A percentile compares a stretch with the other conserved stretches of the same genome.
These are phyloP conservation scores for Yasuhikotakia modesta DNA, from an alignment of 2,797 vertebrate genomes.

Conservation along the genomic window DNA sequence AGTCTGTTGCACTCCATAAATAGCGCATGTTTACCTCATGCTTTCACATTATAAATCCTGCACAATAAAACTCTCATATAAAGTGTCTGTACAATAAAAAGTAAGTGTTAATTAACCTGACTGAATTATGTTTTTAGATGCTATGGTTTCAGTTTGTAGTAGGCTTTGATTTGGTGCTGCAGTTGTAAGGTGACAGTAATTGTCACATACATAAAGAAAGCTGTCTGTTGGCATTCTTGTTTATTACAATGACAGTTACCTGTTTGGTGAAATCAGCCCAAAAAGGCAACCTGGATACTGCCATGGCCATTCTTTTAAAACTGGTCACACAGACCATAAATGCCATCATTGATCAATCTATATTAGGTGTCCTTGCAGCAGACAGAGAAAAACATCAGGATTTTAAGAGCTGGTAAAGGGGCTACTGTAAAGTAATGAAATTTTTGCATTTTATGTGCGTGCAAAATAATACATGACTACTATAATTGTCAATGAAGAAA, in stretches of 20 bases:
- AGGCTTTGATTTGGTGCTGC: neutral
- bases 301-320: no score
- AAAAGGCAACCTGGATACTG: neutral
- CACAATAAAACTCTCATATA: neutral
- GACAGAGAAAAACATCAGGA: neutral
- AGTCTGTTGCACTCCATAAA: slow-evolving; percentile 10
- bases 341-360: neutral
- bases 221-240: neutral
- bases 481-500: neutral
- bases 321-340: neutral
- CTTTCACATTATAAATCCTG: neutral
- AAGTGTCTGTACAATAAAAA: neutral
- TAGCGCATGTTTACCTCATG: neutral
- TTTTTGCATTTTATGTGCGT: neutral
- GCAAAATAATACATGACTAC: no score
- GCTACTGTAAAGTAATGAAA: no score
- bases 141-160: neutral
- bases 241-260: neutral
- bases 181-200: neutral
- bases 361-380: neutral
- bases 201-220: neutral
- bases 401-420: neutral
- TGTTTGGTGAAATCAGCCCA: neutral
- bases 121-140: neutral
- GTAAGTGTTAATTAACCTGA: neutral